These are phyloP conservation scores for Chalcis sispes DNA, from an alignment of 2,888 invertebrate species.

Conservation along the genomic window DNA sequence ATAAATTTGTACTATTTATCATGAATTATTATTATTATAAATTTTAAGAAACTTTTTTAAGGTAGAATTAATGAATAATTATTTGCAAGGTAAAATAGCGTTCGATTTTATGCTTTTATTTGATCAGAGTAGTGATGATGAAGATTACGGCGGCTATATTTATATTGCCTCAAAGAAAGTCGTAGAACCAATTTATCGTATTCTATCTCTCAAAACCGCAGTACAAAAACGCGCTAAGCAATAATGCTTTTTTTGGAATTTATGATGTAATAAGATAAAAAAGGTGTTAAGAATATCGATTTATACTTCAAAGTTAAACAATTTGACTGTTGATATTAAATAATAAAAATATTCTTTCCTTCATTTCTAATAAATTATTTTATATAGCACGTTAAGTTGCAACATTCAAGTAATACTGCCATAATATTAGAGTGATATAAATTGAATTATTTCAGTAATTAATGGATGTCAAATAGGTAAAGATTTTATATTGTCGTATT, in stretches of 20 bases:
- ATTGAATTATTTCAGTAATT: too few species aligned
- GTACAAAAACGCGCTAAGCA: constrained; percentile 4
- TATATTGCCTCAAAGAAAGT: constrained; percentile 21
- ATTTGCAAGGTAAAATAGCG: not conserved
- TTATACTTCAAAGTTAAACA: too few species aligned
- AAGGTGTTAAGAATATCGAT: too few species aligned
- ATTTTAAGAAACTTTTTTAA: not conserved
- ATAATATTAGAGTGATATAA: too few species aligned
- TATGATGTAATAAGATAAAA: not conserved
- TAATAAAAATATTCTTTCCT: too few species aligned
- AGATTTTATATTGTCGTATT: too few species aligned
- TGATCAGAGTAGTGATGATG: constrained; percentile 1
- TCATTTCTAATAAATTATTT: too few species aligned
- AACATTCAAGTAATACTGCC: too few species aligned
- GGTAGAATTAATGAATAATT: not conserved
- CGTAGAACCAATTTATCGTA: not conserved
- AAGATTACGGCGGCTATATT: constrained; percentile 38
- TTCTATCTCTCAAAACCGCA: constrained; percentile 10
- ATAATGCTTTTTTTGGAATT: constrained; percentile 15
- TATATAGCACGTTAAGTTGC: too few species aligned
- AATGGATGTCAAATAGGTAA: too few species aligned
- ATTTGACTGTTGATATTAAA: too few species aligned
- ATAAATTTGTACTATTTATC: not conserved
- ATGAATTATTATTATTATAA: not conserved
- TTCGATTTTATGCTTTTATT: not conserved